Conservation (phyloP, 2,113 vertebrate genomes). For the Cisticola juncidis region DNA sequence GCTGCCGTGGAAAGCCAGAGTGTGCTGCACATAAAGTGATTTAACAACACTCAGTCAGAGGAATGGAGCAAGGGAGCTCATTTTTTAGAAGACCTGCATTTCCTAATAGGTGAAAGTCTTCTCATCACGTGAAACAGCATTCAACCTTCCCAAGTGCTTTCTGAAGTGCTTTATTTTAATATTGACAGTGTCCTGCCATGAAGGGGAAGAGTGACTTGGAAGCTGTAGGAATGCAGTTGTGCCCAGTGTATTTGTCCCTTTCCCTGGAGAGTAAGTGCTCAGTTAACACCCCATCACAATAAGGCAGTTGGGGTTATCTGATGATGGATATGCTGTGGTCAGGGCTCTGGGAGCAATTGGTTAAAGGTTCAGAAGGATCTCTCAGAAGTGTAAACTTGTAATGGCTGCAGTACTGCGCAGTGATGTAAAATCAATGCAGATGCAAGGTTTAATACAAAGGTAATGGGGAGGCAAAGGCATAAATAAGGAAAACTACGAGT, state of each 20-base stretch:
- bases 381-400: constrained; percentile 30
- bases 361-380: constrained; percentile 26
- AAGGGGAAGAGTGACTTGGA: background rate
- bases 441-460: constrained; percentile 8
- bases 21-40: background rate
- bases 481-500: constrained; percentile 48
- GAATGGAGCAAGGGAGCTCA: background rate
- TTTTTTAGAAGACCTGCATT: background rate
- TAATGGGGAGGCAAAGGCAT: constrained; percentile 56
- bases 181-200: background rate
- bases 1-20: background rate
- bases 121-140: background rate
- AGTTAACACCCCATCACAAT: background rate
- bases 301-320: background rate
- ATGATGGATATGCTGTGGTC: background rate
- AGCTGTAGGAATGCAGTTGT: background rate
- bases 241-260: background rate
- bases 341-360: background rate
- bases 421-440: constrained; percentile 66
- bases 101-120: background rate
- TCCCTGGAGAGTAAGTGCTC: accelerated
- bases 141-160: background rate
- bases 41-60: background rate
- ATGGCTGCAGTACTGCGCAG: constrained; percentile 16
- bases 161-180: background rate